Conservation (phyloP, 2,113 vertebrate species). For the Misgurnus anguillicaudatus region DNA sequence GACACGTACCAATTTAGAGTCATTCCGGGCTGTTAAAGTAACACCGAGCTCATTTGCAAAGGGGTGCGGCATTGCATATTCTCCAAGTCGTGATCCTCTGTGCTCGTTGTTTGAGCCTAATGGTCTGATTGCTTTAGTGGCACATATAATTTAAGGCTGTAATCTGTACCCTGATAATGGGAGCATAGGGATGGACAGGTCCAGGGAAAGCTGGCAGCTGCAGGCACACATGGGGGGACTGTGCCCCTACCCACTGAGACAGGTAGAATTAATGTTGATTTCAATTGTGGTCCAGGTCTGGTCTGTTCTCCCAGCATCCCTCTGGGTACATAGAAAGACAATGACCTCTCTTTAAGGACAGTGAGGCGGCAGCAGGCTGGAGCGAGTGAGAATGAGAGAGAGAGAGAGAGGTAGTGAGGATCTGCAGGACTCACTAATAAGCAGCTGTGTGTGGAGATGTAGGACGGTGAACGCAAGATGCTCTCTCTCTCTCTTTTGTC, state of each 20-base stretch:
- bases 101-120: constrained; percentile 22
- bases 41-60: not conserved
- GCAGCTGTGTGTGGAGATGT: constrained; percentile 35
- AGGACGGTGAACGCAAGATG: constrained; percentile 26
- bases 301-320: constrained; percentile 35
- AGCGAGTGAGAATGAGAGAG: constrained; percentile 12
- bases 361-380: constrained; percentile 22
- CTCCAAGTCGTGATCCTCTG: not conserved
- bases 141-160: constrained; percentile 32
- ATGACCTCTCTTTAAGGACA: constrained; percentile 54
- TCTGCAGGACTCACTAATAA: constrained; percentile 40
- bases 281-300: constrained; percentile 16
- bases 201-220: constrained; percentile 34
- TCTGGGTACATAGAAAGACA: constrained; percentile 35
- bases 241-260: constrained; percentile 4
- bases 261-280: constrained; percentile 44
- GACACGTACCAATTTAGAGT: not conserved
- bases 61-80: not conserved
- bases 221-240: constrained; percentile 1
- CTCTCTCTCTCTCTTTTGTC: not conserved
- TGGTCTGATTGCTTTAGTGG: constrained; percentile 47
- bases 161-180: constrained; percentile 40
- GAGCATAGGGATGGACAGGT: not conserved
- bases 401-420: constrained; percentile 15
- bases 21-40: not conserved